Base-by-base conservation (phyloP, 2,888 invertebrate genomes). In the Odiellus spinosus region DNA sequence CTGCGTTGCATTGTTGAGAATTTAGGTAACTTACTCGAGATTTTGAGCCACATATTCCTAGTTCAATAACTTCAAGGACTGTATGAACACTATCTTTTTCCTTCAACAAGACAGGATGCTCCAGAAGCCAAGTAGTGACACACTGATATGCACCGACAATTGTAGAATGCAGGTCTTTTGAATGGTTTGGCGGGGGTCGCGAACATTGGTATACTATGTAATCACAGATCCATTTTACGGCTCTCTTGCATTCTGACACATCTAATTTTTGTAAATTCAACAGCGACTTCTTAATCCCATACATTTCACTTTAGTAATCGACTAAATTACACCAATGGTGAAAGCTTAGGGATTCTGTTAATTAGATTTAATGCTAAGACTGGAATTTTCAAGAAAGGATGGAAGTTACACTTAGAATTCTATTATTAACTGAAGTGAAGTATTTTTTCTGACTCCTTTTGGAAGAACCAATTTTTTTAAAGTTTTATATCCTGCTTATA, bases 171-270 rank as follows among this genome's bases (percentile, higher is more conserved):
- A 57, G 87, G 83, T 59, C 95, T 46, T 88, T 84, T 42, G 87
- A 88, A 70, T 91, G 90, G 39, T 82, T 85, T 48, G 80, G 91
- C 46, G 87, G 95, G 46, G 90, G 95, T 54, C 90, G 78, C 59
- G 84, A 84, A 71, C 93, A 91, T 65, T 93, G 93, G 65, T 84
- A 82, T 46, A 85, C 80, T 59, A 98, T 93, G 70, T 95, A 96
- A 71, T 96, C 91, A 69, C 96, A 98, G 48, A 98, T 77, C 86
- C 93, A 95, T 61, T 91, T 91, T 18, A 96, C 91, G 12, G 87
- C 86, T 61, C 87, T 74, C 69, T 84, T 83, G 64, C 87, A 85
- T 67, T 88, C 87, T 60, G 84, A 70, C 45, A 82, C 82, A 71
- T 86, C 87, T 87, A 69, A 53, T n/a, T 38, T 10, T 38, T 14